These are phyloP conservation scores for Sorex fumeus DNA, from an alignment of 2,113 vertebrate genomes.

Conservation along the genomic window DNA sequence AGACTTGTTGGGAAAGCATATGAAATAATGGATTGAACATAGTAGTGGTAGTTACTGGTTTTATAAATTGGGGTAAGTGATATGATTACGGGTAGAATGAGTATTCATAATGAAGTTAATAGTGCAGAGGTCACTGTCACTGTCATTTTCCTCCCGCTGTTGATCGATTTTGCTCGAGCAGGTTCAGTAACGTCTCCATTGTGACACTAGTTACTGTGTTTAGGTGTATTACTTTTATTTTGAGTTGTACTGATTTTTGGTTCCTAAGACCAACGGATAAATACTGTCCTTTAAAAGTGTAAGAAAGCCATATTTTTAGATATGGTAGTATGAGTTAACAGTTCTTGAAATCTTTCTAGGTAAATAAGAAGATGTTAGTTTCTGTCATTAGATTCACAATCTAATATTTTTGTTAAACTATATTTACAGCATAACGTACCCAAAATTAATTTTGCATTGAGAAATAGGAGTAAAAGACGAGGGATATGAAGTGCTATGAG, in stretches of 20 bases:
- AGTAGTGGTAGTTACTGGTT: background rate
- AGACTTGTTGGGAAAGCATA: background rate
- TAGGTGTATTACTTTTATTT: background rate
- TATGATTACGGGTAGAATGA: background rate
- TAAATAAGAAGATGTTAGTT: background rate
- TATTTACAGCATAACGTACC: background rate
- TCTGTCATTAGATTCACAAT: background rate
- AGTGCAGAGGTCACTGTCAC: too few relatives aligned
- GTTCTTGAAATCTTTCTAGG: background rate
- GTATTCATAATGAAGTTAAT: too few relatives aligned
- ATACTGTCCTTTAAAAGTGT: background rate
- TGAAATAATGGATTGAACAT: background rate
- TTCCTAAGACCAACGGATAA: background rate
- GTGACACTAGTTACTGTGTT: background rate
- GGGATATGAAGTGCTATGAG: background rate
- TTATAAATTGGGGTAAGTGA: background rate
- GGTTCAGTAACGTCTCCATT: too few relatives aligned
- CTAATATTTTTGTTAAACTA: background rate
- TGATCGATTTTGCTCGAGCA: too few relatives aligned
- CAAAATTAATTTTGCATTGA: background rate
- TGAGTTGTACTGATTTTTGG: background rate
- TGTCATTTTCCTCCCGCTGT: too few relatives aligned
- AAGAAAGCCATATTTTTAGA: background rate
- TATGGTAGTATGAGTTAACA: background rate
- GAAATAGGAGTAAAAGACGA: fast-evolving